Percentiles rank a stretch among this genome's conserved stretches.
phyloP scores from a whole-genome alignment of 2,797 vertebrate species.

The Fratercula arctica region DNA sequence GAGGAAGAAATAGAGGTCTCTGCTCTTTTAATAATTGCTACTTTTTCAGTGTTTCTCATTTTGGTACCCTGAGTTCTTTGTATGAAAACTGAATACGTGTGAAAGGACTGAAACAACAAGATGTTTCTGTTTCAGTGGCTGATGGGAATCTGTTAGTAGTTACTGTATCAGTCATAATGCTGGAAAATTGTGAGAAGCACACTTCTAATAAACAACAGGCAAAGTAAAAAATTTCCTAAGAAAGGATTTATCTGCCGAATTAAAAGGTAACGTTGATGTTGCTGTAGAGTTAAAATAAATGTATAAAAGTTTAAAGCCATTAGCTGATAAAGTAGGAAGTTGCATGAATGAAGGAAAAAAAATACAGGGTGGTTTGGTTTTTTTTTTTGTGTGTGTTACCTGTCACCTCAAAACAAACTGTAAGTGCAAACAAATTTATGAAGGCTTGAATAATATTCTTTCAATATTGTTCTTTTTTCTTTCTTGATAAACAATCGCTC shows the following conservation, averaged over 20 bases:
- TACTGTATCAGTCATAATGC: not conserved
- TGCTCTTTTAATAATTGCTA: not conserved
- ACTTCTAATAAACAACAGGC: not conserved
- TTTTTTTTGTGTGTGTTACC: not conserved
- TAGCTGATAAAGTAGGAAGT: not conserved
- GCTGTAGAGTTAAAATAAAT: not conserved
- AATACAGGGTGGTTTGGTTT: accelerated
- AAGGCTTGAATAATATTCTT: not conserved
- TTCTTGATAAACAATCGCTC: not conserved
- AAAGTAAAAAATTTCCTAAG: not conserved
- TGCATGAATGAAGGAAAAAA: not conserved
- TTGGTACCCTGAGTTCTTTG: not conserved
- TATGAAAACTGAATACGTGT: not conserved
- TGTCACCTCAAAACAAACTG: not conserved
- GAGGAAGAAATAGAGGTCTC: not conserved
- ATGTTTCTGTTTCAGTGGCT: not conserved
- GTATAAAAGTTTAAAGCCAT: not conserved
- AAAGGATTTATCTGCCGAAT: not conserved
- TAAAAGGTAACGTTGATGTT: not conserved
- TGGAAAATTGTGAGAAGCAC: not conserved
- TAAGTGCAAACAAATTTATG: not conserved
- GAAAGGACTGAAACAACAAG: not conserved
- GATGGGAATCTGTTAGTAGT: not conserved
- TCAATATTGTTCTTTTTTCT: not conserved
- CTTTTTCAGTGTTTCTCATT: not conserved